Evolutionary conservation across 1,140 invertebrate genomes (phyloP).

Genomic region (Eueides isabella): DNA sequence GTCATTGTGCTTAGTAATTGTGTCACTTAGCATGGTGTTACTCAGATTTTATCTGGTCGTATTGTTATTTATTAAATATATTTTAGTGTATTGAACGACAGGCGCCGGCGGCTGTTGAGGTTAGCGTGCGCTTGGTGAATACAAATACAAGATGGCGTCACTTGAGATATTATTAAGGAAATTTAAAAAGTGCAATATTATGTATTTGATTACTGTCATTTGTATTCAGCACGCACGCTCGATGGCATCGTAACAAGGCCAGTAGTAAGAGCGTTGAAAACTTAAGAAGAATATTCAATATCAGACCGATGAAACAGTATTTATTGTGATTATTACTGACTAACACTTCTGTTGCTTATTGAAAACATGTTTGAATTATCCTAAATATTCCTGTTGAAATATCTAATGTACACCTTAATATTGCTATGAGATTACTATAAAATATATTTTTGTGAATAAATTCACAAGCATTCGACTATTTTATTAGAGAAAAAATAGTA

Average conservation of each 20-base stretch:
- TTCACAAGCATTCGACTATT: slow-evolving; percentile 38
- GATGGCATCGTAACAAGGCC: neutral
- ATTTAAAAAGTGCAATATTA: slow-evolving; percentile 18
- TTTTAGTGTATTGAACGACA: slow-evolving; percentile 25
- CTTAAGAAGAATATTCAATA: slow-evolving; percentile 7
- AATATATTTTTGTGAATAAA: slow-evolving; percentile 63
- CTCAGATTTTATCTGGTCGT: slow-evolving; percentile 66
- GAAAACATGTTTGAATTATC: slow-evolving; percentile 27
- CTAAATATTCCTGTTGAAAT: slow-evolving; percentile 22
- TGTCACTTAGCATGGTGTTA: slow-evolving; percentile 76
- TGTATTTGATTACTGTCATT: neutral
- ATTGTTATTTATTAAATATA: slow-evolving; percentile 56
- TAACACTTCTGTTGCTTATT: slow-evolving; percentile 25
- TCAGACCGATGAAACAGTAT: slow-evolving; percentile 1
- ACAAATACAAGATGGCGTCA: neutral
- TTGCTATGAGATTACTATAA: slow-evolving; percentile 51
- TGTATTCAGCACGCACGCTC: neutral
- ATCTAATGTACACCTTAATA: slow-evolving; percentile 33
- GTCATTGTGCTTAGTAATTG: slow-evolving; percentile 80
- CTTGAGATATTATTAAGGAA: neutral
- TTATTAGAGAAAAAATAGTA: slow-evolving; percentile 36
- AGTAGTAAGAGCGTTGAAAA: slow-evolving; percentile 1
- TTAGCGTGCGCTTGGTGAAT: neutral
- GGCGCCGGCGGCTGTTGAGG: slow-evolving; percentile 30
- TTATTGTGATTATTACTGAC: slow-evolving; percentile 22